Base-by-base conservation (phyloP, 2,888 invertebrate genomes). In the Strigamia transsilvanica region DNA sequence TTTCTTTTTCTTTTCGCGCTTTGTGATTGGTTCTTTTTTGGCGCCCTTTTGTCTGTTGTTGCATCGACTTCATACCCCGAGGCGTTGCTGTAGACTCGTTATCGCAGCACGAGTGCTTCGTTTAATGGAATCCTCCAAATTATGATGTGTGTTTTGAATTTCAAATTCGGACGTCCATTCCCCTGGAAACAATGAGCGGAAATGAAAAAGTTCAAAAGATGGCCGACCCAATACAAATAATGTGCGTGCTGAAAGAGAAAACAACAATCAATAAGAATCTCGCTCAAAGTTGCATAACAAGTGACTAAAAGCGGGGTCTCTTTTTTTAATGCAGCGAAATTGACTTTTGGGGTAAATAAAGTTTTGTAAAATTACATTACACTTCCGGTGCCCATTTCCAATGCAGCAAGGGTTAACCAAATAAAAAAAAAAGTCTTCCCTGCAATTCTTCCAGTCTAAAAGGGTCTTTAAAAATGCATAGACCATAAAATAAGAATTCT, bases 11-110 rank as follows among this genome's bases (percentile, higher is more conserved):
- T 23, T 73, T 73, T n/a, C 73, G 32, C 73, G 73, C 73, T 73
- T 73, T 73, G 73, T 32, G 73, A 73, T 73, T 73, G 73, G 73
- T 73, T 73, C 15, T 73, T 73, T 73, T 73, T 73, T 73, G 73
- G 73, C 73, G 73, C 73, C 73, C 73, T 73, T 73, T 73, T 73
- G 73, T 73, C 73, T 73, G 73, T 73, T 73, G 73, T 73, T 73
- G 73, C 73, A 12, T 73, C 73, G 73, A 73, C 73, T 73, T 73
- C 73, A 32, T 73, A 73, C 27, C 73, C 32, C 73, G 73, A 73
- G 73, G 73, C 73, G 73, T 73, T 73, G 73, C 73, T 73, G 73
- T 73, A 73, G 73, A 32, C 73, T 73, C 73, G 73, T 73, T 73
- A 73, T 73, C 73, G 73, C 23, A 73, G 73, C 73, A 73, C 73